Conservation (phyloP, 1,140 invertebrate genomes). For the Centruroides sculpturatus region DNA sequence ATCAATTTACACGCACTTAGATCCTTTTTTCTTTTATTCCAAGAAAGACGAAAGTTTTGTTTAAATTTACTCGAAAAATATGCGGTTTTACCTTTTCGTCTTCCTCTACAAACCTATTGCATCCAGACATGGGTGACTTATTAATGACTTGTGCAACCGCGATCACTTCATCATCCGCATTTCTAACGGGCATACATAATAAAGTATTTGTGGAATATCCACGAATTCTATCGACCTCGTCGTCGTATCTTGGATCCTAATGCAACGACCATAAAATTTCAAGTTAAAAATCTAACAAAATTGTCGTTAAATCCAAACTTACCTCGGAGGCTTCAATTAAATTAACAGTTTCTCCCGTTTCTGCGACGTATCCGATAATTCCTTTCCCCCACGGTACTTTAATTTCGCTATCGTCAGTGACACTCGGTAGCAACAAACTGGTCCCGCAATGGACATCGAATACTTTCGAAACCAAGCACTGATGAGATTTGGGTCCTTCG, state of each 20-base stretch:
- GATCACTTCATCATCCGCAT: conserved; percentile 32
- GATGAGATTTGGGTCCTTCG: conserved; percentile 28
- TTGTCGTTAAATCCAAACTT: background rate
- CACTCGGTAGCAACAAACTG: conserved; percentile 15
- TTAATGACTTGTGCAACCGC: conserved; percentile 37
- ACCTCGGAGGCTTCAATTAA: conserved; percentile 26
- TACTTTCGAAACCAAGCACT: conserved; percentile 32
- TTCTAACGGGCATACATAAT: conserved; percentile 34
- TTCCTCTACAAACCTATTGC: no score
- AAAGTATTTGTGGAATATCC: conserved; percentile 34
- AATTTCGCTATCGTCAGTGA: conserved; percentile 7
- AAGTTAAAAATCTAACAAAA: background rate
- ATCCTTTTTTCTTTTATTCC: no score
- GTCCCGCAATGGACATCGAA: conserved; percentile 21
- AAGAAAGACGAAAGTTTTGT: no score
- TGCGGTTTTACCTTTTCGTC: no score
- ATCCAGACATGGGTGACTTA: conserved; percentile 17
- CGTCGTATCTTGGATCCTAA: conserved; percentile 34
- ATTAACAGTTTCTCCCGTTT: conserved; percentile 24
- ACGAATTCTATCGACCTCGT: conserved; percentile 33
- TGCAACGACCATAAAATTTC: conserved; percentile 5
- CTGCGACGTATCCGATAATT: conserved; percentile 21
- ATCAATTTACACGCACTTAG: background rate
- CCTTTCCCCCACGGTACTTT: conserved; percentile 17
- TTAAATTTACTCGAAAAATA: no score